Percentiles rank a stretch among this genome's conserved stretches.
Conservation (phyloP, 2,113 vertebrate species). For the Cavia porcellus region DNA sequence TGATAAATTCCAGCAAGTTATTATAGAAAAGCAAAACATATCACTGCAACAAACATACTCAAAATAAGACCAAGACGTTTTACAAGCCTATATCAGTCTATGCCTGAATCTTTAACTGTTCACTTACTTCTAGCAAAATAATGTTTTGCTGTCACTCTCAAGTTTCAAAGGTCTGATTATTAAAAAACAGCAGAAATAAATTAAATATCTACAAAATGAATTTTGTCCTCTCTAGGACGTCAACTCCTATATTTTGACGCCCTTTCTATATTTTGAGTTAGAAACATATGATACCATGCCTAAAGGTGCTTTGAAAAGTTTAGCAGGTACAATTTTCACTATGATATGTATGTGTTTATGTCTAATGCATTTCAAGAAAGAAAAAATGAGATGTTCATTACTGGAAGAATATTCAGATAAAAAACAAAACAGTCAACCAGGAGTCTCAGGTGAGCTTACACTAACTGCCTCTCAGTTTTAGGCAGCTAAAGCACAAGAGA, state of each 20-base stretch:
- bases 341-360: neutral
- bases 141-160: neutral
- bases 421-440: constrained; percentile 11
- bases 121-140: neutral
- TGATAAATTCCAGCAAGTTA: neutral
- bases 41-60: neutral
- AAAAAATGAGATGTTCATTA: neutral
- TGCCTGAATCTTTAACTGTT: neutral
- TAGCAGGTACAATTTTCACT: neutral
- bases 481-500: constrained; percentile 34
- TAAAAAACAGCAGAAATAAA: neutral
- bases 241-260: neutral
- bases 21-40: neutral
- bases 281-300: neutral
- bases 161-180: neutral
- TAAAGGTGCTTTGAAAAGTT: constrained; percentile 2
- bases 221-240: neutral
- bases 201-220: neutral
- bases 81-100: neutral
- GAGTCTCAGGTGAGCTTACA: neutral
- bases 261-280: neutral
- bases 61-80: neutral
- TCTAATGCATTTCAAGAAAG: neutral
- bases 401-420: neutral
- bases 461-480: neutral